Evolutionary conservation across 2,888 invertebrate genomes (phyloP), one percentile per base, ranked within the genome.

Genomic region (Heteromurus nitidus): DNA sequence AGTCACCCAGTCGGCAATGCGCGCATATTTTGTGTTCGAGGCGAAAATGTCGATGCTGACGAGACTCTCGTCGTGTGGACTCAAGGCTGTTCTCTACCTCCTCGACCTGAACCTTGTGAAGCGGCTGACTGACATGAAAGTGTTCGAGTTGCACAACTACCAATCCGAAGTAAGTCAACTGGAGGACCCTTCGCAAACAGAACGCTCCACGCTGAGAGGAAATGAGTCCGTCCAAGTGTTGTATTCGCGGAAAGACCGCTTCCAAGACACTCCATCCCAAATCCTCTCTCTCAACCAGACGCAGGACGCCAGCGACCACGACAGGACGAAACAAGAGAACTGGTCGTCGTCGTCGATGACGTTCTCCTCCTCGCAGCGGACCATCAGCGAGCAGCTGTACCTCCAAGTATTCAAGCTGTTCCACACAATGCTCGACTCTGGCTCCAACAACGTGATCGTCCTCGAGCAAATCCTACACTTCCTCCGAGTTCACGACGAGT

Each of bases 1-100:
- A 20, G 72, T 68, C 1, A 64, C 68, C 1, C 55, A 82, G 55
- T 20, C 26, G 22, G 84, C 85, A 11, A 84, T 87, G 82, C 47
- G 84, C 62, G 77, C 86, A 11, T 67, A 86, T 53, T 80, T 85
- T 28, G 81, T 85, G 3, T 87, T 87, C 64, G 86, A 86, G 77
- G 86, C 85, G 3, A 87, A 86, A 75, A 80, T 87, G 73, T 67
- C 73, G 20, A 72, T 87, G 55, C 69, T 87, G 16, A 70, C 80
- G 42, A 70, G 87, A 5, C 81, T 87, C 36, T 85, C 86, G 2
- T 70, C 62, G 13, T 80, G 85, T n/a, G 87, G 87, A 22, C 28
- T 64, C 0, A 73, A 68, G 58, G 80, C 85, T 11, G 82, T 85
- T 7, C n/a, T 73, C 7, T 44, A 85, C 30, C 80, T 87, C 1